A percentile compares a stretch with the other conserved stretches of the same genome.
Conservation (phyloP, 2,797 vertebrate species). For the Synaphobranchus kaupii region DNA sequence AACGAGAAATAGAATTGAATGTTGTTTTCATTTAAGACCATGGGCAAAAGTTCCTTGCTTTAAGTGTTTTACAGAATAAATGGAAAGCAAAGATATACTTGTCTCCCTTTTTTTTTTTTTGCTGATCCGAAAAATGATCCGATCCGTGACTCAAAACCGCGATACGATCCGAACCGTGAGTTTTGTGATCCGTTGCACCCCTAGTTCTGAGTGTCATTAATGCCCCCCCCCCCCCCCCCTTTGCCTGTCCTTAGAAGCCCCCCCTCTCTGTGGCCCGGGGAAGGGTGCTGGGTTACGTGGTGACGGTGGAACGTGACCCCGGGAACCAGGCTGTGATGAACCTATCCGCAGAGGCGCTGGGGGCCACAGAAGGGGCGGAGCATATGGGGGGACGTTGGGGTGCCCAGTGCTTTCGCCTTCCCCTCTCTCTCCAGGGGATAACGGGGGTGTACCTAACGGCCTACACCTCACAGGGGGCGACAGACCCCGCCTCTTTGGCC, state of each 20-base stretch:
- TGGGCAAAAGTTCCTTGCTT: too few species aligned
- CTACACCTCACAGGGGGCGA: constrained; percentile 53
- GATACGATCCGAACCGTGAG: too few species aligned
- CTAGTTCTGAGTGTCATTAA: neutral
- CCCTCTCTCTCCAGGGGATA: constrained; percentile 38
- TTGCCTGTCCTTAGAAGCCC: constrained; percentile 57
- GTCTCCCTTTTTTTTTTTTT: too few species aligned
- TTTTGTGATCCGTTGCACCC: too few species aligned
- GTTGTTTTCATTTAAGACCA: too few species aligned
- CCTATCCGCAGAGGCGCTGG: constrained; percentile 32
- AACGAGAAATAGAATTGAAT: too few species aligned
- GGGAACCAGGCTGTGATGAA: constrained; percentile 19
- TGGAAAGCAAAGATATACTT: too few species aligned
- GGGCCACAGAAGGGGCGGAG: neutral
- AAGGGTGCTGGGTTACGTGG: constrained; percentile 56
- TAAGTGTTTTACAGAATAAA: too few species aligned
- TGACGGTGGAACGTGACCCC: constrained; percentile 48
- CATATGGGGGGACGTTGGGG: neutral
- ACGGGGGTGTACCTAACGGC: constrained; percentile 54
- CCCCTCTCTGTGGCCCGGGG: constrained; percentile 56
- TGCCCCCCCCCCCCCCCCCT: constrained; percentile 9
- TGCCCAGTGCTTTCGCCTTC: constrained; percentile 42
- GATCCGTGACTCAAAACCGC: too few species aligned
- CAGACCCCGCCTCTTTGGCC: constrained; percentile 48
- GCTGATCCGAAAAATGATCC: too few species aligned